Conservation (phyloP, 2,888 invertebrate species). For the Andrena minutula region DNA sequence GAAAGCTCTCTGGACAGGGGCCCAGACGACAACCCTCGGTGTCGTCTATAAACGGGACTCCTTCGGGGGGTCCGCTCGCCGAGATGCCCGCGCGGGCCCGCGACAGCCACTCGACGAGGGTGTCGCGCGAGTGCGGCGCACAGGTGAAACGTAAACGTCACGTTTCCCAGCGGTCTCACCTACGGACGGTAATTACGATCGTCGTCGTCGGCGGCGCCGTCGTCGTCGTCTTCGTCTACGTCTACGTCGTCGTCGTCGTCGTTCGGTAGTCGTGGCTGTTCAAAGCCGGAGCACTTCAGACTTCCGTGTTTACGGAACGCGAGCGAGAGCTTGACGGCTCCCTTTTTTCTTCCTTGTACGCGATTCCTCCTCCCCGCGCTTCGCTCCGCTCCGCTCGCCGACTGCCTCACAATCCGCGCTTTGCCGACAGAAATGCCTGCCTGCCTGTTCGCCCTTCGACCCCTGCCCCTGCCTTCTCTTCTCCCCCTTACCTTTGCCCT, state of each 20-base stretch:
- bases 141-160: conserved; percentile 33
- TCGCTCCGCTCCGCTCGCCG: conserved; percentile 20
- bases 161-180: conserved; percentile 31
- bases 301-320: conserved; percentile 73
- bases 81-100: not conserved
- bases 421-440: conserved; percentile 52
- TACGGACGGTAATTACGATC: conserved; percentile 51
- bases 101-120: not conserved
- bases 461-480: conserved; percentile 24
- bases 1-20: no score
- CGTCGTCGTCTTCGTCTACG: conserved; percentile 20
- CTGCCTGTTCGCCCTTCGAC: conserved; percentile 2
- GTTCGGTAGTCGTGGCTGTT: conserved; percentile 61
- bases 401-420: conserved; percentile 50
- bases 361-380: conserved; percentile 48
- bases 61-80: no score
- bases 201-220: conserved; percentile 6
- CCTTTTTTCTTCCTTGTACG: conserved; percentile 61
- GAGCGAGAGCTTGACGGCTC: conserved; percentile 65
- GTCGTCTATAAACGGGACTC: no score
- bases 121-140: not conserved
- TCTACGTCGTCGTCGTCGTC: conserved; percentile 27
- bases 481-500: conserved; percentile 51
- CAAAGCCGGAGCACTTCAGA: conserved; percentile 63
- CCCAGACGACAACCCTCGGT: no score